Conservation (phyloP, 2,113 vertebrate species). For the Eulemur macaco region DNA sequence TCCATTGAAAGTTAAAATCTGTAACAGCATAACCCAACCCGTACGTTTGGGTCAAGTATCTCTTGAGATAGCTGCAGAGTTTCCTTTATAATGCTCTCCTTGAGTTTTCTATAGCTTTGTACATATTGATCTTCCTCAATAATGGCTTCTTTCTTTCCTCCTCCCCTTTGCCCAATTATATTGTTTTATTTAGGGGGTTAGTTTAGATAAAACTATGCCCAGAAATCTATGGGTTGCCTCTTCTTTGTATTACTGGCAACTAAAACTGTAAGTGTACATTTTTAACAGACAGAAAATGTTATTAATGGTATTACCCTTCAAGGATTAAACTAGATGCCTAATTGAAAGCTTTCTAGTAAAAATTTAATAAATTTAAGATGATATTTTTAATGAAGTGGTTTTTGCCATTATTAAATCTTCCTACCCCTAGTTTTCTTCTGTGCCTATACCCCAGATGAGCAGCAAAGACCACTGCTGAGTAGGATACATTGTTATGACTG, state of each 20-base stretch:
- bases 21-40: not conserved
- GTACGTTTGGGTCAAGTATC: not conserved
- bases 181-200: conserved; percentile 30
- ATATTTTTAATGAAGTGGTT: conserved; percentile 42
- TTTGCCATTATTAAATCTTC: conserved; percentile 41
- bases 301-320: not conserved
- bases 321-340: conserved; percentile 48
- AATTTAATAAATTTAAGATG: conserved; percentile 9
- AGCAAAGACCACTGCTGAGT: conserved; percentile 24
- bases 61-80: conserved; percentile 29
- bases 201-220: conserved; percentile 30
- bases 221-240: conserved; percentile 38
- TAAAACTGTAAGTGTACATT: conserved; percentile 47
- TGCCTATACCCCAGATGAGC: not conserved
- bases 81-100: conserved; percentile 36
- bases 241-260: conserved; percentile 25
- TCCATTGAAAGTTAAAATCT: conserved; percentile 45
- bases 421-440: not conserved
- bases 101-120: conserved; percentile 34
- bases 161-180: not conserved
- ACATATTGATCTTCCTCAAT: conserved; percentile 17
- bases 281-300: conserved; percentile 24
- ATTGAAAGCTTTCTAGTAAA: conserved; percentile 58
- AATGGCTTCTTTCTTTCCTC: conserved; percentile 12
- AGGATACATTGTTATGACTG: not conserved